Evolutionary conservation across 2,113 vertebrate genomes (phyloP), one percentile per base, ranked within the genome.

Genomic region (Haplochromis burtoni): DNA sequence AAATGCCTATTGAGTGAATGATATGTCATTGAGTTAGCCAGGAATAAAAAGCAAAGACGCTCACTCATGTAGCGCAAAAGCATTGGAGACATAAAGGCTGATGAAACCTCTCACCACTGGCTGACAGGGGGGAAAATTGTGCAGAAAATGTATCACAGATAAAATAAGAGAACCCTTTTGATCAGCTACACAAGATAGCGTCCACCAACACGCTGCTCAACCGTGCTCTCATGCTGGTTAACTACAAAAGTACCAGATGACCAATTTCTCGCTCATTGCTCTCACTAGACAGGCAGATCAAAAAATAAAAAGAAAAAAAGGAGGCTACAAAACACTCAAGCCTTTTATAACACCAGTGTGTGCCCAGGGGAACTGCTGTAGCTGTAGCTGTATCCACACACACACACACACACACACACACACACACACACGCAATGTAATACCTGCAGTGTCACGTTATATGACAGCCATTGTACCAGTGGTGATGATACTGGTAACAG

Each of bases 161-260:
- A 49, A 83, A 92, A 82, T 85, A 90, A 89, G 85, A 88, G 86
- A 45, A 24, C 10, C n/a, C 89, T 85, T 95, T 94, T 93, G 89
- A 94, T 94, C 88, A 88, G 86, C 82, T 86, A 57, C 85, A 91
- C 38, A 51, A 84, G 87, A 92, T 80, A 76, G 79, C n/a, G 24
- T 51, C 33, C 13, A 80, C 57, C 68, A 88, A 85, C 86, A 82
- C 2, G 21, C 38, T 81, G 31, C 85, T 92, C 80, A 17, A 57
- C 76, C 14, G 7, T 53, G 82, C 78, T 89, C 82, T 83, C 87
- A 66, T 17, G 31, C 89, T 89, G 85, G 83, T 91, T 92, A 86
- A 89, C 86, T 90, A 88, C 83, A 92, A 82, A 94, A 76, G 87
- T 54, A 91, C 85, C 88, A 87, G 87, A 93, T 93, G 91, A 95